A percentile compares a stretch with the other conserved stretches of the same genome.
Evolutionary conservation across 2,888 invertebrate genomes (phyloP).

Genomic region (Synergus japonicus): DNA sequence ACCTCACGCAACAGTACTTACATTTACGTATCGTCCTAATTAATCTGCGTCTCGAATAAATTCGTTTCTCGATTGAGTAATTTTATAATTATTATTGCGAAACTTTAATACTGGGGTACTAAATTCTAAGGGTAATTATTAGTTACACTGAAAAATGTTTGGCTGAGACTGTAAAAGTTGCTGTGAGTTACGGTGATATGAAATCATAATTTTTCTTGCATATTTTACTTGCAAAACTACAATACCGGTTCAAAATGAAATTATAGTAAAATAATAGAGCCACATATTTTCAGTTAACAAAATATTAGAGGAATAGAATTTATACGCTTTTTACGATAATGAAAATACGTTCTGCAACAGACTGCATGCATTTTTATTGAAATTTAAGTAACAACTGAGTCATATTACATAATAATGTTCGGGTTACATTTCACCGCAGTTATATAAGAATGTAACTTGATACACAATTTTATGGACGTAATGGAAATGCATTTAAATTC

Average conservation of each 20-base stretch:
- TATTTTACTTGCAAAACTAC: slow-evolving; percentile 40
- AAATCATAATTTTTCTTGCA: slow-evolving; percentile 28
- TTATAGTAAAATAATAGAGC: neutral
- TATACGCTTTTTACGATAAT: neutral
- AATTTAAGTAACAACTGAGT: neutral
- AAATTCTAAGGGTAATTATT: slow-evolving; percentile 33
- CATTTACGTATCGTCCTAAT: slow-evolving; percentile 37
- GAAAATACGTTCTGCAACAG: neutral
- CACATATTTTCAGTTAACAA: neutral
- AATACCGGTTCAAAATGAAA: neutral
- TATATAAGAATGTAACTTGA: neutral
- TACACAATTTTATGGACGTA: neutral
- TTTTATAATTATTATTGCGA: slow-evolving; percentile 29
- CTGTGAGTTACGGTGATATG: slow-evolving; percentile 34
- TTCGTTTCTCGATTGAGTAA: slow-evolving; percentile 35
- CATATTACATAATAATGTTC: neutral
- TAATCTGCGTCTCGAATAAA: slow-evolving; percentile 30
- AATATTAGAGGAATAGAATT: neutral
- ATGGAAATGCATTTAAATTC: neutral
- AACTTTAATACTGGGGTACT: slow-evolving; percentile 29
- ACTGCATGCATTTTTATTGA: neutral
- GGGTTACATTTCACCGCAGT: neutral
- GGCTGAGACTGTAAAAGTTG: slow-evolving; percentile 10
- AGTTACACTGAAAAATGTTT: slow-evolving; percentile 25
- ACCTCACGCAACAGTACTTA: slow-evolving; percentile 35